A percentile compares a stretch with the other conserved stretches of the same genome.
These are phyloP conservation scores for Alethe diademata DNA, from an alignment of 2,113 vertebrate genomes.

Conservation along the genomic window DNA sequence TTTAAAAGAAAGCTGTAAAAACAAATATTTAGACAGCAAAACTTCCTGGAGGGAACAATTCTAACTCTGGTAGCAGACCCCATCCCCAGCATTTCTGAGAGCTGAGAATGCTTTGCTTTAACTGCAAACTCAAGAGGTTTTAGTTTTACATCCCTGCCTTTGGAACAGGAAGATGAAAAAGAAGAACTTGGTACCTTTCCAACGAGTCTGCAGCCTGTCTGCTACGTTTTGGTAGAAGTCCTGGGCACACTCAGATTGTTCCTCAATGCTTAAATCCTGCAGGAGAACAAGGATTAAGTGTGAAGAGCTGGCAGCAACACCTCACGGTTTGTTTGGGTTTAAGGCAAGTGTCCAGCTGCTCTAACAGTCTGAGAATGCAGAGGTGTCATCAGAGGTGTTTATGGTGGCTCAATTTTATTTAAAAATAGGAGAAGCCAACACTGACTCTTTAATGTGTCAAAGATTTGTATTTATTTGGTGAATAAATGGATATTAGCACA, in stretches of 20 bases:
- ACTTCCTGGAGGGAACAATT: not conserved
- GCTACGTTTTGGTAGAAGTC: conserved; percentile 94
- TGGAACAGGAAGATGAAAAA: not conserved
- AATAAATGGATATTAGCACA: not conserved
- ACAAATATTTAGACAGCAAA: not conserved
- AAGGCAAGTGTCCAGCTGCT: not conserved
- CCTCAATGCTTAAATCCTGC: conserved; percentile 86
- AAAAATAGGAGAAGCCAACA: not conserved
- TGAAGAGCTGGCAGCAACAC: not conserved
- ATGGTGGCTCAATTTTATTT: not conserved
- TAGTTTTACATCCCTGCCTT: not conserved
- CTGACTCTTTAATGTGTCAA: not conserved
- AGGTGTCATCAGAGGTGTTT: not conserved
- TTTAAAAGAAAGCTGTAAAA: not conserved
- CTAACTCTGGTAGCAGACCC: not conserved
- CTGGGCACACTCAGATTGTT: conserved; percentile 92
- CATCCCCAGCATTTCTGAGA: not conserved
- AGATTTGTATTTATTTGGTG: not conserved
- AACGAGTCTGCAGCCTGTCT: conserved; percentile 87
- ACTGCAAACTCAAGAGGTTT: not conserved
- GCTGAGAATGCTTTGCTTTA: not conserved
- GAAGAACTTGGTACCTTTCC: conserved; percentile 80
- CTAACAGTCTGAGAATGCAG: conserved; percentile 47
- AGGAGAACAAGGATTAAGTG: not conserved
- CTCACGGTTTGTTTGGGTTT: not conserved